A percentile compares a stretch with the other conserved stretches of the same genome.
These are phyloP conservation scores for Vanessa atalanta DNA, from an alignment of 1,140 invertebrate species.

Conservation along the genomic window DNA sequence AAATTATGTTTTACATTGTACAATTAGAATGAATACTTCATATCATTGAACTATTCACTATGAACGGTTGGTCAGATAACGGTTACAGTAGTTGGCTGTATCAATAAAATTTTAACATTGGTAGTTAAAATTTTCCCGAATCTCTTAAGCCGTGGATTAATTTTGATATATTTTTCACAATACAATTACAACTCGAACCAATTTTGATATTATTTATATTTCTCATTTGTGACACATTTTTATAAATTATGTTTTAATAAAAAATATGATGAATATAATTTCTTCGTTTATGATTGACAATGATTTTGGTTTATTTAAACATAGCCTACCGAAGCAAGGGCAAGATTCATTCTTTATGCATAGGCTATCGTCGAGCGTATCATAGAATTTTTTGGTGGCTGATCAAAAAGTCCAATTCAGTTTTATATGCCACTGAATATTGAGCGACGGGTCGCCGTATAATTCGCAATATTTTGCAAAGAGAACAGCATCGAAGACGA, in stretches of 20 bases:
- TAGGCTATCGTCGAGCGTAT: conserved; percentile 48
- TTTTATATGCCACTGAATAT: conserved; percentile 76
- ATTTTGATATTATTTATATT: no score
- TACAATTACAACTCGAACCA: no score
- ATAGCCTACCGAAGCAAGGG: conserved; percentile 25
- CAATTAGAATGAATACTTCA: no score
- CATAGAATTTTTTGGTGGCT: conserved; percentile 55
- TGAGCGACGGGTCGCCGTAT: conserved; percentile 53
- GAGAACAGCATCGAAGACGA: neutral
- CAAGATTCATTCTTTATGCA: conserved; percentile 59
- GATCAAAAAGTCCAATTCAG: conserved; percentile 69
- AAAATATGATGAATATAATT: neutral
- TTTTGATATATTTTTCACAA: no score
- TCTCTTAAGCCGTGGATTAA: no score
- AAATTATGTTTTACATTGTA: no score
- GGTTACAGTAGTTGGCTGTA: no score
- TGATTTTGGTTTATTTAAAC: conserved; percentile 30
- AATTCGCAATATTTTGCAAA: conserved; percentile 28
- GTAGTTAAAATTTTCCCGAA: no score
- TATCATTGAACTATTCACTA: no score
- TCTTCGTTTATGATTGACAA: neutral
- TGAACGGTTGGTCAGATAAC: no score
- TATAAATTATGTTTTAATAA: neutral
- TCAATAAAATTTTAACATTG: no score
- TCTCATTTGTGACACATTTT: no score